Evolutionary conservation across 2,113 vertebrate species (phyloP), one percentile per base, ranked within the genome.

Genomic region (Saccopteryx bilineata): DNA sequence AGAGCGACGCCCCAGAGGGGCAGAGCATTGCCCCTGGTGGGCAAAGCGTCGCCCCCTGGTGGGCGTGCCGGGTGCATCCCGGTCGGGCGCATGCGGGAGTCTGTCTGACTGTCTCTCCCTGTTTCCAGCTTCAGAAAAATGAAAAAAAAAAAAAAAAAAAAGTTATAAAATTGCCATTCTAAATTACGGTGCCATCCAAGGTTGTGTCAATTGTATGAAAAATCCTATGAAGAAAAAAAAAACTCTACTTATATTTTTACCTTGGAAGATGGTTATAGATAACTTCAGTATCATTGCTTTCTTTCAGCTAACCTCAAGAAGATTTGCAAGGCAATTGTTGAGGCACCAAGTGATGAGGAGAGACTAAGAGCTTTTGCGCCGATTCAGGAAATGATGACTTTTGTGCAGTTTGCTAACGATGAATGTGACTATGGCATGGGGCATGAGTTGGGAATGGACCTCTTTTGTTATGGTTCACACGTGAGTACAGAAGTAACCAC

Each of bases 371-470:
- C 99, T 14, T 99, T 99, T 94, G 99, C 99, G 2, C 99, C 99
- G 23, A 97, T 99, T 87, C 99, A 99, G 91, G 99, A 99, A 97
- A 99, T 99, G 98, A 98, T 99, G 83, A 99, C 99, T 0, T 99
- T 99, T 71, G 99, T 99, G 96, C 99, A 99, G 97, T 99, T 99
- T 97, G 99, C 99, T 52, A 99, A 99, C 17, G 99, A 99, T n/a
- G 99, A 99, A 91, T 99, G 99, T 80, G 99, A 99, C 91, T 99
- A 99, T 0, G 99, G 99, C 88, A 99, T 99, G 99, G 99, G 99
- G 1, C 99, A 99, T 0, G 99, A 99, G 80, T 97, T 99, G 69
- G 99, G 99, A 31, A 98, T 99, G 74, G 99, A 99, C 97, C 99
- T 99, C 48, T 99, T 99, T 96, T 99, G 99, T 97, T 99, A 99